These are phyloP conservation scores for Palythoa grandis DNA, from an alignment of 92 coral and sea anemone genomes.

Conservation along the genomic window DNA sequence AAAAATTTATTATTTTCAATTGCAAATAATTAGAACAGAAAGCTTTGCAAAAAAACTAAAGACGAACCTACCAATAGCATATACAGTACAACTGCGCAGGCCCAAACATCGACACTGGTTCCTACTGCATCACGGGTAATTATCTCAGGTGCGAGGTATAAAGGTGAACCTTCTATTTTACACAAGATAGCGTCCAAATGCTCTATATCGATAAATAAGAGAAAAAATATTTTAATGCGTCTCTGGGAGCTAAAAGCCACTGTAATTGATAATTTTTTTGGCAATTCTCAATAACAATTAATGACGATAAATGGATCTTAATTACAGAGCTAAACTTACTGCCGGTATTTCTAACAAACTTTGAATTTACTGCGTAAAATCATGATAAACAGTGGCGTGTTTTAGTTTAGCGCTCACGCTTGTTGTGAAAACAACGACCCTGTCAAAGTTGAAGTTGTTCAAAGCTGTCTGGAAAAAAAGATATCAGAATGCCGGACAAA, in stretches of 20 bases:
- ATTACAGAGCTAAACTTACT: too few species aligned
- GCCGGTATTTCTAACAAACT: too few species aligned
- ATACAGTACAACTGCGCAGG: constrained; percentile 80
- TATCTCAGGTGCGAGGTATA: constrained; percentile 82
- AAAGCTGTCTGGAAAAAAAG: too few species aligned
- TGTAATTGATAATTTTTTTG: neutral
- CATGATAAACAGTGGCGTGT: too few species aligned
- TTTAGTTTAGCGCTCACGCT: too few species aligned
- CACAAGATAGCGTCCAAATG: constrained; percentile 55
- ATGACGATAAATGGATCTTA: too few species aligned
- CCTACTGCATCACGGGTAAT: constrained; percentile 68
- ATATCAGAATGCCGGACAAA: too few species aligned
- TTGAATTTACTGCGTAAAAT: too few species aligned
- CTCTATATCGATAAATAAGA: constrained; percentile 27
- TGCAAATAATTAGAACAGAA: neutral
- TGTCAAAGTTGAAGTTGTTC: too few species aligned
- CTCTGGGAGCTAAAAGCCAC: neutral
- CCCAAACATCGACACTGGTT: constrained; percentile 81
- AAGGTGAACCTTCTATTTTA: constrained; percentile 72
- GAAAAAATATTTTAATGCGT: neutral
- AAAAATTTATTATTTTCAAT: too few species aligned
- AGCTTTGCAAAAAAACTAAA: neutral
- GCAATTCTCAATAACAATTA: too few species aligned
- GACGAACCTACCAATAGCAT: constrained; percentile 60
- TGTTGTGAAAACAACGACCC: too few species aligned